Percentiles rank a stretch among this genome's conserved stretches.
These are phyloP conservation scores for Elachura formosa DNA, from an alignment of 2,113 vertebrate species.

Conservation along the genomic window DNA sequence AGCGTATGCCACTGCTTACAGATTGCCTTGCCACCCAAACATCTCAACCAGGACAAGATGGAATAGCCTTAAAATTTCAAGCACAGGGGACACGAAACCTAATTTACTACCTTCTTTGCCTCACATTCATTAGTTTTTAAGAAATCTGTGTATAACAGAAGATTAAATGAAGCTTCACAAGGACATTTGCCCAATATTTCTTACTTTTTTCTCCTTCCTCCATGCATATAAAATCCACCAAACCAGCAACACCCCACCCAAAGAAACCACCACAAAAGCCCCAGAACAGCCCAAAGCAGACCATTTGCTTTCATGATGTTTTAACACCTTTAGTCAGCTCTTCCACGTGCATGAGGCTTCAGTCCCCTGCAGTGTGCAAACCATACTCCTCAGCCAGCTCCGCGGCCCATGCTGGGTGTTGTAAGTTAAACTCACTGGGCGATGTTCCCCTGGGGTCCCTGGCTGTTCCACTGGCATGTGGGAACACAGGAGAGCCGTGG, in stretches of 20 bases:
- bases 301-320: neutral
- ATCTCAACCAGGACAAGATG: neutral
- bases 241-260: neutral
- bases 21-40: neutral
- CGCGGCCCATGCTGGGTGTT: neutral
- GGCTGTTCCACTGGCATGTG: neutral
- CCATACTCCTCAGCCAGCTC: neutral
- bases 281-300: neutral
- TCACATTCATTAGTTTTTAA: neutral
- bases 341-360: neutral
- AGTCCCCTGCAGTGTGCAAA: neutral
- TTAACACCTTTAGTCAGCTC: neutral
- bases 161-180: neutral
- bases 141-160: neutral
- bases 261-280: neutral
- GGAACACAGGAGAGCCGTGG: neutral
- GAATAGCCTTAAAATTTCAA: neutral
- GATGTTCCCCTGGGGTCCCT: neutral
- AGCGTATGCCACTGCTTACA: neutral
- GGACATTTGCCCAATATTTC: neutral
- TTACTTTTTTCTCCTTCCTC: neutral
- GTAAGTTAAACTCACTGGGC: neutral
- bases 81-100: neutral
- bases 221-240: neutral
- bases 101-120: neutral